Evolutionary conservation across 2,797 vertebrate species (phyloP).

Genomic region (Pangasius mekongensis): DNA sequence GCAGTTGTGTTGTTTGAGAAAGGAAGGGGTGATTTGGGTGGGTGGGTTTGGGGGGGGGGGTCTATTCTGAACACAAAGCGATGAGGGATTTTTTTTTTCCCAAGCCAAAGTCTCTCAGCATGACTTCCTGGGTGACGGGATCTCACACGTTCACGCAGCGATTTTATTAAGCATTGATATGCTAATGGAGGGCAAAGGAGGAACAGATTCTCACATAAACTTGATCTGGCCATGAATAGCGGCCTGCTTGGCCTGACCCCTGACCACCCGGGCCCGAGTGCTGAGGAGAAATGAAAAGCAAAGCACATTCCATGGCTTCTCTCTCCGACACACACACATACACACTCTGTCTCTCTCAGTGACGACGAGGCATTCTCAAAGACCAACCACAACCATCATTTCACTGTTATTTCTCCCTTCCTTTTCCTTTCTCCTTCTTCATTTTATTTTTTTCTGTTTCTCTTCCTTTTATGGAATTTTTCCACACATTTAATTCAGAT

Average conservation of each 20-base stretch:
- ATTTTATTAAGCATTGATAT: conserved; percentile 99
- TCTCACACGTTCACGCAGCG: conserved; percentile 85
- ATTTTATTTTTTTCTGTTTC: background rate
- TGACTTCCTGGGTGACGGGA: conserved; percentile 86
- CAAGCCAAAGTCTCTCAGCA: conserved; percentile 71
- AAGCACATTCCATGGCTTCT: conserved; percentile 78
- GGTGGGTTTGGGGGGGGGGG: conserved; percentile 46
- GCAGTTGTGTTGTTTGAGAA: conserved; percentile 44
- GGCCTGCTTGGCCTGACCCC: conserved; percentile 93
- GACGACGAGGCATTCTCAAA: conserved; percentile 32
- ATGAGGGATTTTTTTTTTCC: conserved; percentile 77
- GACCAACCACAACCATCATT: conserved; percentile 53
- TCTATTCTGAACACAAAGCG: conserved; percentile 60
- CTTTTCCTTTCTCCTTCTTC: conserved; percentile 10
- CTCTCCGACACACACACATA: conserved; percentile 41
- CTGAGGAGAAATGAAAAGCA: conserved; percentile 79
- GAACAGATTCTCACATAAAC: conserved; percentile 98
- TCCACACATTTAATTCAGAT: background rate
- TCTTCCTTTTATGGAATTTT: background rate
- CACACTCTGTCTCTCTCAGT: conserved; percentile 45
- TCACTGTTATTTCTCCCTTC: conserved; percentile 26
- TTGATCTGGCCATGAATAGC: conserved; percentile 98
- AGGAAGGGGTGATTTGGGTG: conserved; percentile 8
- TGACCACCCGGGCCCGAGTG: conserved; percentile 81
- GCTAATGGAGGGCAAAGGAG: conserved; percentile 92